phyloP scores from a whole-genome alignment of 2,113 vertebrate genomes.

The Hemiscyllium ocellatum region DNA sequence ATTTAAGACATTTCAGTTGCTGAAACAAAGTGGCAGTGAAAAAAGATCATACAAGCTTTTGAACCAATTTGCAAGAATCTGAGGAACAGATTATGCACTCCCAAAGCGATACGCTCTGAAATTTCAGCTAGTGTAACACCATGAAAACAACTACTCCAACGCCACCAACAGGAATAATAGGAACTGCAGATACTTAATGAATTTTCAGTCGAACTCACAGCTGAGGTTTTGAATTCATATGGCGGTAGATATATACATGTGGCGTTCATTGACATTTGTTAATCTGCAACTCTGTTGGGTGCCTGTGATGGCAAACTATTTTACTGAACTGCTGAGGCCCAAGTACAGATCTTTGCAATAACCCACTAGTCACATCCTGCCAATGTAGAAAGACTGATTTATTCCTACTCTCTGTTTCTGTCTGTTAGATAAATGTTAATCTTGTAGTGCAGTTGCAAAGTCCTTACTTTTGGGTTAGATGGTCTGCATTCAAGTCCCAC shows the following conservation, averaged over 20 bases:
- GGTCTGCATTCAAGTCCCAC: too few relatives aligned
- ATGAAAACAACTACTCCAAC: background rate
- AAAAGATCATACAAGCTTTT: background rate
- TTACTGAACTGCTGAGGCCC: background rate
- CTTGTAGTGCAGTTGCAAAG: too few relatives aligned
- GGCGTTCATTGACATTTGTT: background rate
- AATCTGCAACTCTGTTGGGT: background rate
- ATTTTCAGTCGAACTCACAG: background rate
- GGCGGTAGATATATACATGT: background rate
- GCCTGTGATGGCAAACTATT: background rate
- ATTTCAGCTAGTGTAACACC: background rate
- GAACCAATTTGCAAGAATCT: background rate
- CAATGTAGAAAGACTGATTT: too few relatives aligned
- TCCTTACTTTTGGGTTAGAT: too few relatives aligned
- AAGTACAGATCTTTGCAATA: too few relatives aligned
- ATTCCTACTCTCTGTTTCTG: too few relatives aligned
- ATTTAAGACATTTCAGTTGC: background rate
- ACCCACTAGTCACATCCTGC: too few relatives aligned
- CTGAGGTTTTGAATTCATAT: background rate
- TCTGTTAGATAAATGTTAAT: too few relatives aligned
- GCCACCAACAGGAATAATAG: background rate
- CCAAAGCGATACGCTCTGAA: background rate
- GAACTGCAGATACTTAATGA: background rate
- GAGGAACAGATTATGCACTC: background rate
- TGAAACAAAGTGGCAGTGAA: background rate